Base-by-base conservation (phyloP, 2,888 invertebrate species). In the Rugalucina vietnamica region DNA sequence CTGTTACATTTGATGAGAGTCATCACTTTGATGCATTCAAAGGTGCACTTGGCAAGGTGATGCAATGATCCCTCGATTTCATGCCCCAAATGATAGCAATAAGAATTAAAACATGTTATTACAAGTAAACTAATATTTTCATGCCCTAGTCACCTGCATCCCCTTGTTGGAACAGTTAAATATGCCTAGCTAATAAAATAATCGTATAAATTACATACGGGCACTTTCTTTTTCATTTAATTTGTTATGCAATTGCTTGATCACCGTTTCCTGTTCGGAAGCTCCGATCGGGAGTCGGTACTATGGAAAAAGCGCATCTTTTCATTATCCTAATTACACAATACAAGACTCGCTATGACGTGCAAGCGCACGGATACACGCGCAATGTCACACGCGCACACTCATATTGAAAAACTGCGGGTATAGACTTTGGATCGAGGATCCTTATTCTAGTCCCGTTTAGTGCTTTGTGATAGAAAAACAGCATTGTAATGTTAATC, bases 191-290 rank as follows among this genome's bases (percentile, higher is more conserved):
- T 21, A 65, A 65, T 65, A 65, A 34, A 65, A 65, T 34, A 2
- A 5, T 12, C 34, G 34, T 32, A 65, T 65, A n/a, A 65, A 65
- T 65, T 65, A 65, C 65, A 65, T 65, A 65, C 65, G 65, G 65
- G 65, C 34, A 65, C 65, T 65, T 65, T 65, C 29, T 65, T 12
- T 65, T 65, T 65, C 4, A 32, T 65, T 12, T 65, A 34, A 34
- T 24, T 10, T 4, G 12, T 65, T 65, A 24, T 3, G 34, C 65
- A 65, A 65, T 65, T 34, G 65, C 18, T 34, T 65, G 65, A 65
- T 65, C 65, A 65, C 65, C 65, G 65, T 34, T 65, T 65, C 65
- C 65, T 32, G 65, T 65, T 65, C 34, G 65, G 65, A 65, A 65
- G 65, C 21, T 65, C 12, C 65, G 18, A 34, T 65, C 65, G 29